phyloP scores from a whole-genome alignment of 1,140 invertebrate species.

The Nautilus pompilius region DNA sequence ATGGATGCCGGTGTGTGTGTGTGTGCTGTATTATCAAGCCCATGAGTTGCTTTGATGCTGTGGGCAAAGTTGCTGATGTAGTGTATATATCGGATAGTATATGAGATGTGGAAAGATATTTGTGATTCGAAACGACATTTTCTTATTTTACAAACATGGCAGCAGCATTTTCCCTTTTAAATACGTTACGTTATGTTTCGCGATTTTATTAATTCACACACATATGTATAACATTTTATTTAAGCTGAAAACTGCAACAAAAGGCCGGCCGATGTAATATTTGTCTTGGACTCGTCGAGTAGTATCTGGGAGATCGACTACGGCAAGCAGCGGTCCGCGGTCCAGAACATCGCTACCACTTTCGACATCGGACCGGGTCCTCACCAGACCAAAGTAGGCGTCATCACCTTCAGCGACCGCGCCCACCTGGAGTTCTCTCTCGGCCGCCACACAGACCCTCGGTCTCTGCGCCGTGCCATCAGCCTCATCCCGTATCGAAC shows the following conservation, averaged over 20 bases:
- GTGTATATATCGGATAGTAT: too few species aligned
- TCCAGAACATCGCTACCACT: constrained; percentile 17
- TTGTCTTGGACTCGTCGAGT: constrained; percentile 29
- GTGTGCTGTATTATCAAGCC: too few species aligned
- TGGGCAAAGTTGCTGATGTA: too few species aligned
- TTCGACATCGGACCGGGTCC: constrained; percentile 22
- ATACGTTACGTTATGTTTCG: too few species aligned
- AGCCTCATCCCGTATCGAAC: constrained; percentile 9
- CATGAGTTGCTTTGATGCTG: too few species aligned
- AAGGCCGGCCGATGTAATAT: constrained; percentile 27
- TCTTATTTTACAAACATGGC: too few species aligned
- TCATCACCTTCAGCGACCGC: constrained; percentile 13
- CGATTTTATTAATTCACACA: too few species aligned
- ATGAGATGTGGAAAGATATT: too few species aligned
- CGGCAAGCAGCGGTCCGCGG: constrained; percentile 20
- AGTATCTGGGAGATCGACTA: constrained; percentile 32
- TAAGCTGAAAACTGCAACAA: constrained; percentile 13
- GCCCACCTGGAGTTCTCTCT: constrained; percentile 7
- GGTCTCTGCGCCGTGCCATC: background rate
- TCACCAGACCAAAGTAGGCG: constrained; percentile 6
- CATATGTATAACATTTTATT: too few species aligned
- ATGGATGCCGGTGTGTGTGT: too few species aligned
- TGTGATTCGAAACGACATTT: too few species aligned
- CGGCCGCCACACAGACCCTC: constrained; percentile 1
- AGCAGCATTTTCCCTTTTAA: too few species aligned